Evolutionary conservation across 2,113 vertebrate species (phyloP).

Genomic region (Leucoraja erinaceus): DNA sequence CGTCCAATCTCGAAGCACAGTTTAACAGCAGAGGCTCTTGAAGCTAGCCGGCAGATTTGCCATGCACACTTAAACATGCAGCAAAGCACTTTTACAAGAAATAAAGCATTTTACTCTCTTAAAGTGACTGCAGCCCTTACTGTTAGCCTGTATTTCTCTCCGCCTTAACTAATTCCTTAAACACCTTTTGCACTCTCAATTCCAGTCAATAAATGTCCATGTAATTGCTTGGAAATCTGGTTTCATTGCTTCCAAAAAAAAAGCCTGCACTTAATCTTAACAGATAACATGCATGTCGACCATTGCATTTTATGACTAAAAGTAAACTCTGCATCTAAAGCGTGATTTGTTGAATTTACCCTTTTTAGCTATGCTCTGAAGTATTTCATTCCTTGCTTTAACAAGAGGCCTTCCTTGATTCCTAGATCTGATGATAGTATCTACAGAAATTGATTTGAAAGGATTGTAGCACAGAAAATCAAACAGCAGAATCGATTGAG

Average conservation of each 20-base stretch:
- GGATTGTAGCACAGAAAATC: too few relatives aligned
- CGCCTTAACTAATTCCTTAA: background rate
- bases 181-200: background rate
- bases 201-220: background rate
- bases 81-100: constrained; percentile 2
- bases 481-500: too few relatives aligned
- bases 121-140: background rate
- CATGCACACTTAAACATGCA: background rate
- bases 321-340: background rate
- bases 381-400: background rate
- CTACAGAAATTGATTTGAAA: background rate
- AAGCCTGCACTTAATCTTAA: background rate
- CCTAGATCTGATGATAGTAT: background rate
- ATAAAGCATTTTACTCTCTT: background rate
- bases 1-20: background rate
- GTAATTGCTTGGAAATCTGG: background rate
- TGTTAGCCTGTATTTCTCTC: constrained; percentile 1
- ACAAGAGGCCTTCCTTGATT: background rate
- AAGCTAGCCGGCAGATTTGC: constrained; percentile 30
- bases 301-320: background rate
- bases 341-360: background rate
- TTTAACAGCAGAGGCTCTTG: background rate
- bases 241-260: constrained; percentile 2
- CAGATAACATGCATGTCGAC: background rate
- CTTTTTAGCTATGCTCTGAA: background rate